Base-by-base conservation (phyloP, 2,888 invertebrate species). In the Axea sp. region DNA sequence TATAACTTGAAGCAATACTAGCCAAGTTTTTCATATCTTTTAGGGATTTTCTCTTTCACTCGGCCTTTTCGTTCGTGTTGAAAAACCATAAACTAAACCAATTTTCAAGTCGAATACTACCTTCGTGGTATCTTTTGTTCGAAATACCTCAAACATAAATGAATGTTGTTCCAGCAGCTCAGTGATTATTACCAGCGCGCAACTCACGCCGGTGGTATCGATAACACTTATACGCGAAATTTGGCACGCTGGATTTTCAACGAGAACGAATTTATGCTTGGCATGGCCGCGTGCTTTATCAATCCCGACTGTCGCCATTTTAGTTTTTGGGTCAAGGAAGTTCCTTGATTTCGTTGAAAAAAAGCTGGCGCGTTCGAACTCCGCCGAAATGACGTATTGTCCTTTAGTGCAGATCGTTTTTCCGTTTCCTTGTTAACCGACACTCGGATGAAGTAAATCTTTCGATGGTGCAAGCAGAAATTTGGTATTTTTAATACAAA, bases 251-350 rank as follows among this genome's bases (percentile, higher is more conserved):
- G 22, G 12, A 51, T 31, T 62, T 62, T 62, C 35, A 17, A 30
- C 31, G 28, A 15, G 19, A 22, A 9, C 1, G 31, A 31, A 41
- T 51, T 62, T 41, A 41, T 49, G 26, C 33, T 41, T 41, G 62
- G 31, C 60, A 19, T 24, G 11, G 7, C 33, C n/a, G 19, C 31
- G 4, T 11, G 47, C 5, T 62, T 62, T 49, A 49, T 51, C 51
- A 51, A 51, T 30, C 41, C 8, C 14, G 41, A 41, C 49, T 41
- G 62, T 41, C 62, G 30, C 49, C 62, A 41, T 51, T 30, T 51
- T 62, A 39, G 9, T 31, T 62, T 62, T 62, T 39, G 39, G 60
- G 59, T 59, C 59, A 59, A 59, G 59, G 35, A 35, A 45, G 35
- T 45, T 26, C 8, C 33, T 45, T 7, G 26, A 1, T 45, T 45